phyloP scores from a whole-genome alignment of 2,113 vertebrate genomes.

The Madoqua kirkii region DNA sequence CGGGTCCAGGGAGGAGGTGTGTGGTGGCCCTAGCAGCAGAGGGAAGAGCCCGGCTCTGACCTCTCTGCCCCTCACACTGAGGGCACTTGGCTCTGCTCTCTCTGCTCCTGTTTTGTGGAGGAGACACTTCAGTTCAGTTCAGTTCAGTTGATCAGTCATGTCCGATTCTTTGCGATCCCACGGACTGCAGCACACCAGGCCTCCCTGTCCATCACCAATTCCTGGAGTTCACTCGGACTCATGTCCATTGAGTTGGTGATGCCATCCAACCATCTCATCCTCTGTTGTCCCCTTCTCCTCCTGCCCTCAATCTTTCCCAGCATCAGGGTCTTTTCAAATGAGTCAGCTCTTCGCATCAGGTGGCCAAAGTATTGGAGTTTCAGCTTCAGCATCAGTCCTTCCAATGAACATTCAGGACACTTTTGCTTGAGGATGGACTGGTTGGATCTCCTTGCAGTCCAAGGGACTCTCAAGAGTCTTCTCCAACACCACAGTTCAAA shows the following conservation, averaged over 20 bases:
- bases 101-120: not conserved
- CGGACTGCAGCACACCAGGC: not conserved
- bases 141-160: not conserved
- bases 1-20: rapidly evolving
- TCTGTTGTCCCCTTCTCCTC: rapidly evolving
- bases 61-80: not conserved
- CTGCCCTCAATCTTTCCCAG: not conserved
- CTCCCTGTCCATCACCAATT: not conserved
- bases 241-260: not conserved
- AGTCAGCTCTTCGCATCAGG: not conserved
- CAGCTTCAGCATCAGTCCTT: not conserved
- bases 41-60: not conserved
- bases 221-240: not conserved
- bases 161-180: rapidly evolving
- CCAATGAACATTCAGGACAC: not conserved
- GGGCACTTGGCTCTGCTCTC: not conserved
- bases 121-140: not conserved
- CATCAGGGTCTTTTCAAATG: not conserved
- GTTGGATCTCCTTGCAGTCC: not conserved
- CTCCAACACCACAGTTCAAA: not conserved
- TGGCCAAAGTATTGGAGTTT: not conserved
- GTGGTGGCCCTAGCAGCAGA: rapidly evolving
- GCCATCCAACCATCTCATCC: not conserved
- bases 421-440: not conserved
- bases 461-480: not conserved